These are phyloP conservation scores for Benthosema pterotum DNA, from an alignment of 2,797 vertebrate species.

Conservation along the genomic window DNA sequence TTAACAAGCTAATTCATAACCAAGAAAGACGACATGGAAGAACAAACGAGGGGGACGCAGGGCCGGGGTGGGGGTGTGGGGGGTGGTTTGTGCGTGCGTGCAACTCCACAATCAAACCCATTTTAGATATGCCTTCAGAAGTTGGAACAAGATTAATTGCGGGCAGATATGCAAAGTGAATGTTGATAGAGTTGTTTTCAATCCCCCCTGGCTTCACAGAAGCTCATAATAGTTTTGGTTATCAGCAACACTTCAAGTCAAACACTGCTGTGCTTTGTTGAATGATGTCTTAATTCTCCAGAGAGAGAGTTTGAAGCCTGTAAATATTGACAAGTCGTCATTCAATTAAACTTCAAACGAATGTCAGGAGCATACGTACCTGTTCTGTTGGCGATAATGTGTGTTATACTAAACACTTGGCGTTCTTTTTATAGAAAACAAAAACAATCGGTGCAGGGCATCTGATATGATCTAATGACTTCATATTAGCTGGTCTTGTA, in stretches of 20 bases:
- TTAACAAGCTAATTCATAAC: constrained; percentile 6
- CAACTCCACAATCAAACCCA: constrained; percentile 22
- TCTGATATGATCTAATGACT: no score
- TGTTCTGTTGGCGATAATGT: no score
- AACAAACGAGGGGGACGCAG: constrained; percentile 11
- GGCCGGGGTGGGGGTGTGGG: no score
- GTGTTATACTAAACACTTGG: no score
- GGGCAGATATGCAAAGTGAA: no score
- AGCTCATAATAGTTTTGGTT: constrained; percentile 22
- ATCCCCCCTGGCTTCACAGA: constrained; percentile 24
- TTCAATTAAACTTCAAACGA: no score
- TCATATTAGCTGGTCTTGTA: no score
- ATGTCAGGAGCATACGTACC: no score
- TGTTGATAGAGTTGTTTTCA: no score
- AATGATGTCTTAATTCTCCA: not conserved
- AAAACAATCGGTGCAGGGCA: no score
- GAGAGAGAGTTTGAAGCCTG: not conserved
- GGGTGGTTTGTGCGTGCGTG: not conserved
- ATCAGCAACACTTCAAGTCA: constrained; percentile 5
- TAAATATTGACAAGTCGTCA: no score
- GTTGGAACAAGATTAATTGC: constrained; percentile 37
- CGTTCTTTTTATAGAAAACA: no score
- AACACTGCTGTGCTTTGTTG: constrained; percentile 10
- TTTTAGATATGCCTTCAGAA: constrained; percentile 3
- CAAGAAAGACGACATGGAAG: constrained; percentile 15